Base-by-base conservation (phyloP, 2,113 vertebrate genomes). In the Psophia crepitans region DNA sequence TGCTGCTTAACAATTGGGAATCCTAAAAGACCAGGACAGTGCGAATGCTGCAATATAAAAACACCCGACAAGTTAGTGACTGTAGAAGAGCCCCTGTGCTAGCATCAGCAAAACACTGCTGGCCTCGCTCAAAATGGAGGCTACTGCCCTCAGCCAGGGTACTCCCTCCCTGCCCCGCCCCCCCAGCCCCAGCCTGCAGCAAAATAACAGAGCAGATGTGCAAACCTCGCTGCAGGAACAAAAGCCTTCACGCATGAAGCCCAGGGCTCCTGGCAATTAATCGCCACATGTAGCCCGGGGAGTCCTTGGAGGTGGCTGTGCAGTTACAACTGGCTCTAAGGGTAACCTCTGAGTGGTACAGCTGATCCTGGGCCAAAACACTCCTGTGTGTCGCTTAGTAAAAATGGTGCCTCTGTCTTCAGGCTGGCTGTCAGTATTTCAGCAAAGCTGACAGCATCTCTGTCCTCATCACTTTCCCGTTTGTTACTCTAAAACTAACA, bases 11-110 rank as follows among this genome's bases (percentile, higher is more conserved):
- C 6, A 0, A 8, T 14, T 35, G 53, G 51, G 64, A 76, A 75
- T 61, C 56, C 92, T 94, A 97, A 58, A 97, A 89, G 0, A 14
- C 8, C 78, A 98, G 95, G 84, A 97, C 81, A 18, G 30, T 97
- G 82, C 96, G 79, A 75, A 98, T 97, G 53, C 97, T 98, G 95
- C 79, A 98, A 93, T 35, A 74, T 5, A 81, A 96, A 95, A 91
- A 41, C 14, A 43, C 13, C 13, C 9, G 37, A 53, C 18, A 56
- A 12, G 27, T 96, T 82, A 96, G 76, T 75, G 35, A 66, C 20
- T 61, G 77, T 51, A 84, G 54, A 39, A 73, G 84, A 80, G 41
- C 33, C 46, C 18, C 41, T 8, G 5, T 41, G 39, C 19, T 69
- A 53, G 46, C 20, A 53, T 39, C 37, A 90, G n/a, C 26, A 43